Base-by-base conservation (phyloP, 2,113 vertebrate genomes). In the Cyprinodon tularosa region DNA sequence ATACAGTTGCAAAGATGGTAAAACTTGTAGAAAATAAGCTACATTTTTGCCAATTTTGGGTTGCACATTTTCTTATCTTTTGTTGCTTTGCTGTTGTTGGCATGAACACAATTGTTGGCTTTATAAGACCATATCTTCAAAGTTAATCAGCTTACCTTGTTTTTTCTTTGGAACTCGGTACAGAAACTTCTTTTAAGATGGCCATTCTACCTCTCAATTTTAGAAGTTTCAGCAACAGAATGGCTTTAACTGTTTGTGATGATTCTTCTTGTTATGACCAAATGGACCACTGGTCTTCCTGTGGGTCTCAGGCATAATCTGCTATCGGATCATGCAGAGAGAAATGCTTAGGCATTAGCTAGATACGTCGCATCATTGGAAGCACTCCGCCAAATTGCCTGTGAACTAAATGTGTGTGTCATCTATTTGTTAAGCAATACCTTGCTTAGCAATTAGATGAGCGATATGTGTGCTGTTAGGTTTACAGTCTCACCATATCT, bases 211-310 rank as follows among this genome's bases (percentile, higher is more conserved):
- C 65, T 57, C 5, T 66, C 22, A 4, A 63, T 40, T 63, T 61
- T 44, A 50, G 42, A 50, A 38, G 64, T 80, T 72, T 61, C 22
- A 17, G 15, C 45, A 74, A 70, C 76, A 72, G 47, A 7, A 38
- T 72, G 3, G 12, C 0, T 38, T 69, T 39, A 68, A n/a, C 65
- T 71, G 38, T 68, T 87, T 29, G 66, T 69, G 40, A 79, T 63
- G 7, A 63, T 47, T 42, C 60, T 68, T 53, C 70, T n/a, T n/a
- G n/a, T n/a, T n/a, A n/a, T n/a, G 50, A 70, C 20, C 38, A 59
- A 39, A 69, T 69, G 67, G 37, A 53, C 66, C 47, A 53, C 9
- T n/a, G n/a, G 50, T 59, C 20, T 37, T 39, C 38, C 69, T 62
- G n/a, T 10, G 62, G 69, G 20, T 39, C 39, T 45, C 36, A 7